These are phyloP conservation scores for Notolabrus celidotus DNA, from an alignment of 2,797 vertebrate genomes.

Conservation along the genomic window DNA sequence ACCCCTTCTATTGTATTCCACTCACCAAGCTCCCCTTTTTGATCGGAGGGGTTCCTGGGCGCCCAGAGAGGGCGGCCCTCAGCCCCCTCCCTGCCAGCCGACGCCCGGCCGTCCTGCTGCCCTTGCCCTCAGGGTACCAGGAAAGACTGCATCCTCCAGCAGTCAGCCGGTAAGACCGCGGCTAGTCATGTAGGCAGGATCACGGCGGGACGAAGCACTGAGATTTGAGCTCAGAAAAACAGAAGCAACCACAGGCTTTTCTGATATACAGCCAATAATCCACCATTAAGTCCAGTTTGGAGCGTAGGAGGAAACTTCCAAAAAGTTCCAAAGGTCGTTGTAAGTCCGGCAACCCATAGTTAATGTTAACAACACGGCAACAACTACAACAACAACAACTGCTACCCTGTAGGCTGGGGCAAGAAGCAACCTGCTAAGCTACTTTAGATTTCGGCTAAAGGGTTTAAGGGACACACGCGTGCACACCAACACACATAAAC, in stretches of 20 bases:
- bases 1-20: background rate
- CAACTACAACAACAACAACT: conserved; percentile 28
- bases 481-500: conserved; percentile 26
- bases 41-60: conserved; percentile 67
- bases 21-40: conserved; percentile 68
- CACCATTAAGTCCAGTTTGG: background rate
- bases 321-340: background rate
- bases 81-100: conserved; percentile 69
- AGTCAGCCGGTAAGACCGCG: conserved; percentile 12
- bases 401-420: conserved; percentile 44
- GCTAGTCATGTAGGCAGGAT: conserved; percentile 10
- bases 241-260: background rate
- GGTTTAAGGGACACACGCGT: conserved; percentile 71
- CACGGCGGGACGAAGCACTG: background rate
- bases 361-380: conserved; percentile 37
- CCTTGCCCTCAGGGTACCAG: conserved; percentile 58
- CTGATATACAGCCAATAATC: conserved; percentile 17
- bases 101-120: conserved; percentile 71
- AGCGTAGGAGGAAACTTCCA: conserved; percentile 15
- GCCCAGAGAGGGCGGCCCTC: conserved; percentile 70
- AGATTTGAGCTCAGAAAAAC: conserved; percentile 22
- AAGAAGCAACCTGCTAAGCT: conserved; percentile 77
- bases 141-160: conserved; percentile 26
- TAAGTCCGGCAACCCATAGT: conserved; percentile 23
- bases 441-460: conserved; percentile 78